Evolutionary conservation across 2,797 vertebrate species (phyloP), one percentile per base, ranked within the genome.

Genomic region (Rallus crepitans): DNA sequence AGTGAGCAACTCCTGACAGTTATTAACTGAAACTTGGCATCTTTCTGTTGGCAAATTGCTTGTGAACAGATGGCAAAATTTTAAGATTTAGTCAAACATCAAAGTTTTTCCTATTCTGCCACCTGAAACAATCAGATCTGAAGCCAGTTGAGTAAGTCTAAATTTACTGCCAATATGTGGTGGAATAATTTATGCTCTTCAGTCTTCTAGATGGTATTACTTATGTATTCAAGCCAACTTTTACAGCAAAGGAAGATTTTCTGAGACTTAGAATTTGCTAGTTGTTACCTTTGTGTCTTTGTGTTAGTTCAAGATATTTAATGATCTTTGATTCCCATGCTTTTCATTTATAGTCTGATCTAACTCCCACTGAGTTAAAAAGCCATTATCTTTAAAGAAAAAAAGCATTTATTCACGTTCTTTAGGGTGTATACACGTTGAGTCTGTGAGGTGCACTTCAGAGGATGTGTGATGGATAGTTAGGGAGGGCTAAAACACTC

Each of bases 41-140:
- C 53, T 68, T 92, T 91, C 77, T 84, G 25, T 56, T 82, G 92
- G 81, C 80, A 94, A 84, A 87, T 84, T 59, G 21, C 20, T 95
- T 59, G 52, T 70, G 88, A 96, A 79, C 92, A 96, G 92, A 95
- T 84, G 82, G 85, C 31, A 66, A 76, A 87, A 56, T 59, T 94
- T 91, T 83, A 82, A 93, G 75, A 52, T 86, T 76, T 82, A 88
- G 91, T 90, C 66, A 91, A 95, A 89, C 33, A 76, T 76, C 39
- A 53, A 87, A 93, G 61, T 83, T 91, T 90, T 90, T 79, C 80
- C 40, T 72, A 12, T 85, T 83, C 70, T 88, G 33, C 70, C 66
- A 82, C 92, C 63, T 94, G 92, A 96, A 96, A 86, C 80, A 90
- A 79, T 81, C 55, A 4, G 37, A 86, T 93, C 59, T 55, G 57